Evolutionary conservation across 2,113 vertebrate genomes (phyloP), one percentile per base, ranked within the genome.

Genomic region (Pavo muticus): DNA sequence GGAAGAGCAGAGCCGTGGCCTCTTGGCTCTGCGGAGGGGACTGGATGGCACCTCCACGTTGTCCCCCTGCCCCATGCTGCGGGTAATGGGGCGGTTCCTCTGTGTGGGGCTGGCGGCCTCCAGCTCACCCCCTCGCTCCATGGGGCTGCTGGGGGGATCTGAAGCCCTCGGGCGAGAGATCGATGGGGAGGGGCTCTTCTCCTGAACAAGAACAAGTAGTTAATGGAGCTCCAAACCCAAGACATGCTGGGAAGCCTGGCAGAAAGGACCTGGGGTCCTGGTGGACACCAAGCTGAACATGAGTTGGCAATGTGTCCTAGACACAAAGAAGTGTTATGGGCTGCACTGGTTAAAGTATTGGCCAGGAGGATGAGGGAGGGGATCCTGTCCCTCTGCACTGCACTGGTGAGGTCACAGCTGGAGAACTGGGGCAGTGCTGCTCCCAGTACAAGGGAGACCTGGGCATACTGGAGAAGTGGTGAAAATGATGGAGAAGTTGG

Each of bases 61-160:
- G 2, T 99, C 99, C 14, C 98, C 98, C 5, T 98, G 98, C 0
- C 98, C 99, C 98, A 98, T 98, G 92, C 98, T 98, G 14, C 99
- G 99, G 10, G 98, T 98, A 35, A 99, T 94, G 0, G 98, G 97
- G n/a, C 99, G 98, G 87, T 94, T 99, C 73, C 98, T 97, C 25
- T 90, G 64, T 7, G 94, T 50, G 2, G 98, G 98, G 92, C 98
- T 98, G 20, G 76, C 71, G 3, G 91, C 85, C 11, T 99, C 99
- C 14, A 42, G 2, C 11, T 98, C 98, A 0, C 68, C 16, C 6
- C 54, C 54, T 57, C 96, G 70, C 4, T 99, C 99, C 20, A 80
- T 73, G 8, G 98, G 98, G 88, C 96, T 97, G 88, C 96, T 97
- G 21, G 98, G 98, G 7, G 98, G 98, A 68, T 99, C 99, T 97